These are phyloP conservation scores for Tryphoninae sp. DNA, from an alignment of 2,888 invertebrate species.

Conservation along the genomic window DNA sequence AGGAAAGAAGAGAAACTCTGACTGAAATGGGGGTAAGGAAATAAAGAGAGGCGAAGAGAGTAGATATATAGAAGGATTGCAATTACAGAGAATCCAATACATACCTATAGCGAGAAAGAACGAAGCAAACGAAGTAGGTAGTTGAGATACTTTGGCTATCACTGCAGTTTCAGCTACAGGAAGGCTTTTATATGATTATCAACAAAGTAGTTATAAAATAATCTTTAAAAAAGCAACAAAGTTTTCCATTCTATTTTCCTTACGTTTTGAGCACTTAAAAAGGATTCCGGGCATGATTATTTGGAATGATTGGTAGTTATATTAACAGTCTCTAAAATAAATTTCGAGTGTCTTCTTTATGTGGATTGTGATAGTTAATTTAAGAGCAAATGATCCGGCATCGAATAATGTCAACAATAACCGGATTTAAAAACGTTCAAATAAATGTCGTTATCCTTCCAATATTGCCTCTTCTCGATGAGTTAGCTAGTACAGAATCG, in stretches of 20 bases:
- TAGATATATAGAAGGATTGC: constrained; percentile 27
- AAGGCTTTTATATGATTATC: not conserved
- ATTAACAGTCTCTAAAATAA: not conserved
- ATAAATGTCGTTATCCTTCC: not conserved
- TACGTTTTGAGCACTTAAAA: no score
- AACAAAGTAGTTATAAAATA: not conserved
- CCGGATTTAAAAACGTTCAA: no score
- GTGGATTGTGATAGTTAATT: no score
- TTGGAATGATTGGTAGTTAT: no score
- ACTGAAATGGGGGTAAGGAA: not conserved
- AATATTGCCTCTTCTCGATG: not conserved
- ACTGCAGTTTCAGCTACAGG: not conserved
- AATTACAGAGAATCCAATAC: constrained; percentile 30
- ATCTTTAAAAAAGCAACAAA: no score
- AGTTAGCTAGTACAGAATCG: not conserved
- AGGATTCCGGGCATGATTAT: no score
- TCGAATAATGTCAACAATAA: no score
- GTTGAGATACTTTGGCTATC: constrained; percentile 30
- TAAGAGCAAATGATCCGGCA: no score
- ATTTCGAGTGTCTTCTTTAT: not conserved
- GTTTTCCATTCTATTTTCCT: no score
- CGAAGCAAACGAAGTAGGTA: constrained; percentile 9
- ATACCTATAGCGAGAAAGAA: constrained; percentile 6
- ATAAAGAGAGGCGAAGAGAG: not conserved
- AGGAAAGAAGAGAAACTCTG: constrained; percentile 2